Percentiles rank a stretch among this genome's conserved stretches.
These are phyloP conservation scores for Drosophila lini DNA, from an alignment of 1,140 invertebrate species.

Conservation along the genomic window DNA sequence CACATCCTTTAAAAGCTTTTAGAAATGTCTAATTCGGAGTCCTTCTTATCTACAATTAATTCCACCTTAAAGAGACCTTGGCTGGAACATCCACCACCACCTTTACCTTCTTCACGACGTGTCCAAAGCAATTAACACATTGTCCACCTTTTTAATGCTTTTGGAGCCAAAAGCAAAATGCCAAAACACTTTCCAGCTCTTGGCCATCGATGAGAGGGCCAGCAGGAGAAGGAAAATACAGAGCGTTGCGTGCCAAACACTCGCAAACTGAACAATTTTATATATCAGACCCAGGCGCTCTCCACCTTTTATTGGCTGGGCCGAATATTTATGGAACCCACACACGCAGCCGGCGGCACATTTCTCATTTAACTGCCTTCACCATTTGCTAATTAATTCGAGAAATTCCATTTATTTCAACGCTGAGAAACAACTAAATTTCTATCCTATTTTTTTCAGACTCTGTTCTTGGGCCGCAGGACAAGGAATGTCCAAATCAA, in stretches of 20 bases:
- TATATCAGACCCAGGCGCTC: conserved; percentile 41
- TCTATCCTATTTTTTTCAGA: conserved; percentile 11
- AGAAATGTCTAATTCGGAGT: conserved; percentile 2
- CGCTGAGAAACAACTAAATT: conserved; percentile 76
- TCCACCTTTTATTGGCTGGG: conserved; percentile 56
- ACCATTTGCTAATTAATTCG: conserved; percentile 82
- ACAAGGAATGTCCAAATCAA: conserved; percentile 65
- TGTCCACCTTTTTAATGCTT: conserved; percentile 72
- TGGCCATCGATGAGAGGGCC: conserved; percentile 28
- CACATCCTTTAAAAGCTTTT: conserved; percentile 10
- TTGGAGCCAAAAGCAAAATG: conserved; percentile 35
- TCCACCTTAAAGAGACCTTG: background rate
- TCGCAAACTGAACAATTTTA: conserved; percentile 72
- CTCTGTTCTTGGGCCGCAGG: conserved; percentile 7
- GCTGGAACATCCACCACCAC: background rate
- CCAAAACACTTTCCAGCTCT: conserved; percentile 73
- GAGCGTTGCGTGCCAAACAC: conserved; percentile 66
- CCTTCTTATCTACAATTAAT: conserved; percentile 9
- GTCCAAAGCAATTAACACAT: conserved; percentile 79
- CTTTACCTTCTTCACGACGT: conserved; percentile 43
- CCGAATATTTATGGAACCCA: conserved; percentile 63
- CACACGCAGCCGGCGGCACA: conserved; percentile 69
- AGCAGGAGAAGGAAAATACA: background rate
- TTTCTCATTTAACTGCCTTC: conserved; percentile 80
- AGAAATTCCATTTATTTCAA: conserved; percentile 72